phyloP scores from a whole-genome alignment of 1,140 invertebrate species.

The Adelges cooleyi region DNA sequence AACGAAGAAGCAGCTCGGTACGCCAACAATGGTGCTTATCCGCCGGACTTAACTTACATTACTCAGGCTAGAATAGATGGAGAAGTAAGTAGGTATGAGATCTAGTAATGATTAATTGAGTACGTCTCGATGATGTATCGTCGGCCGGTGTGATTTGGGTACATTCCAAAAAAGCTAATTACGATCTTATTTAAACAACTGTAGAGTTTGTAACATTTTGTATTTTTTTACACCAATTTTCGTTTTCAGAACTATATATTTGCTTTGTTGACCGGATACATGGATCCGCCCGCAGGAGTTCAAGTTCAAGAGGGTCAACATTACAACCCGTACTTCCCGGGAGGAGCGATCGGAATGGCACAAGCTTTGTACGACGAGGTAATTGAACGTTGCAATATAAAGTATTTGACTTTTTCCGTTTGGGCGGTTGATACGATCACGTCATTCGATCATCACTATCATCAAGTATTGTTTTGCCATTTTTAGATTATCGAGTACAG shows the following conservation, averaged over 20 bases:
- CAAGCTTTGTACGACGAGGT: constrained; percentile 70
- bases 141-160: too few relatives aligned
- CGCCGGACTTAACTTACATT: constrained; percentile 92
- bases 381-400: constrained; percentile 33
- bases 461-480: too few relatives aligned
- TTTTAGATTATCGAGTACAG: constrained; percentile 57
- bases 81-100: constrained; percentile 44
- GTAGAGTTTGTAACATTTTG: too few relatives aligned
- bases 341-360: constrained; percentile 95
- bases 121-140: not conserved
- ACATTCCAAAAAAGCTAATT: too few relatives aligned
- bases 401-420: too few relatives aligned
- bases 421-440: too few relatives aligned
- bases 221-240: too few relatives aligned
- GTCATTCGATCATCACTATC: too few relatives aligned
- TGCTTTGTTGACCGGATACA: constrained; percentile 87
- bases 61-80: constrained; percentile 77
- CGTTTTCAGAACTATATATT: constrained; percentile 82
- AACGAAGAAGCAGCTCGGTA: constrained; percentile 92
- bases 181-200: too few relatives aligned
- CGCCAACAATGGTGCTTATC: constrained; percentile 90
- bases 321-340: constrained; percentile 97
- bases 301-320: constrained; percentile 78
- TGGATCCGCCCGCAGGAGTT: constrained; percentile 87
- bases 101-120: too few relatives aligned